A percentile compares a stretch with the other conserved stretches of the same genome.
Evolutionary conservation across 2,113 vertebrate genomes (phyloP).

Genomic region (Albula glossodonta): DNA sequence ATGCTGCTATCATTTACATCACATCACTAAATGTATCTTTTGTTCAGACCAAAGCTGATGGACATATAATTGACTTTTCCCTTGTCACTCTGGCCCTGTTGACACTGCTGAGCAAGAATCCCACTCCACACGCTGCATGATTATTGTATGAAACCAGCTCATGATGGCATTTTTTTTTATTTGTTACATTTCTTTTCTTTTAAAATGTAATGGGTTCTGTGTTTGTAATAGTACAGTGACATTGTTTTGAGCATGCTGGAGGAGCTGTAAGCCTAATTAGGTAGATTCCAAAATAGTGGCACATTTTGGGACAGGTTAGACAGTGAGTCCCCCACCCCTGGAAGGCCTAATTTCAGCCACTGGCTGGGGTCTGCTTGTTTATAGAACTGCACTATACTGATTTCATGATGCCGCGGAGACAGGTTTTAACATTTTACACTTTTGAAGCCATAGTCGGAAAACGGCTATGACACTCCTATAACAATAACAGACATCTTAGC

Average conservation of each 20-base stretch:
- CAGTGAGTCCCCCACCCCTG: neutral
- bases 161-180: neutral
- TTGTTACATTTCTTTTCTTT: neutral
- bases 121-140: neutral
- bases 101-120: neutral
- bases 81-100: neutral
- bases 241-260: slow-evolving; percentile 7
- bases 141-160: neutral
- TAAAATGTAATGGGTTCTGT: neutral
- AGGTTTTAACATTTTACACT: neutral
- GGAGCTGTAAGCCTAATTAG: slow-evolving; percentile 23
- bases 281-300: neutral
- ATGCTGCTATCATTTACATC: neutral
- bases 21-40: neutral
- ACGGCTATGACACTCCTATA: neutral
- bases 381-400: neutral
- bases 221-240: neutral
- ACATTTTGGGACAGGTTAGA: slow-evolving; percentile 12
- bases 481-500: neutral
- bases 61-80: neutral
- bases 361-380: neutral
- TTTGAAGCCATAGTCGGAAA: neutral
- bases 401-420: slow-evolving; percentile 6
- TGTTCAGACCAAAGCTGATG: neutral
- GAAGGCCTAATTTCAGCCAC: slow-evolving; percentile 27